Percentiles rank a stretch among this genome's conserved stretches.
These are phyloP conservation scores for Dynastes maya DNA, from an alignment of 2,888 invertebrate species.

Conservation along the genomic window DNA sequence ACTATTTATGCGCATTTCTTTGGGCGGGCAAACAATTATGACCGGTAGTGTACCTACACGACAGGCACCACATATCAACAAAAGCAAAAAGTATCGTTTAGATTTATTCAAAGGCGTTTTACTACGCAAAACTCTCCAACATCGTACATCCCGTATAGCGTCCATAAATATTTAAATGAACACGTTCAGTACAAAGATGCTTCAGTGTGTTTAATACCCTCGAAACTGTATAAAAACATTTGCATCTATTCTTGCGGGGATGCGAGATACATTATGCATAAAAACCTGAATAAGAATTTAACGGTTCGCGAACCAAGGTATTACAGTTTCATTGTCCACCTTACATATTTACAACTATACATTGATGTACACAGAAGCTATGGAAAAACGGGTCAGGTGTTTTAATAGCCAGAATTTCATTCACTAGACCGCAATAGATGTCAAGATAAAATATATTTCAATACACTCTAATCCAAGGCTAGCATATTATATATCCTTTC, in stretches of 20 bases:
- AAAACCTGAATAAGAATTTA: constrained; percentile 1
- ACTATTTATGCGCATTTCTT: too few species aligned
- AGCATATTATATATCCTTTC: too few species aligned
- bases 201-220: not conserved
- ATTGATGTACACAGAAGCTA: not conserved
- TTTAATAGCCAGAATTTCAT: not conserved
- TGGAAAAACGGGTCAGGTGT: not conserved
- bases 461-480: too few species aligned
- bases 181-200: not conserved
- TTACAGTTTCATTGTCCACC: not conserved
- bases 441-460: too few species aligned
- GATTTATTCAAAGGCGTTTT: too few species aligned
- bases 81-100: too few species aligned
- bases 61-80: too few species aligned
- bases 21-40: too few species aligned
- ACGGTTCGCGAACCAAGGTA: not conserved
- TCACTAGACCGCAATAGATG: not conserved
- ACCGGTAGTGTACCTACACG: too few species aligned
- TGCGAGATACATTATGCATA: constrained; percentile 25
- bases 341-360: constrained; percentile 1
- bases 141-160: too few species aligned
- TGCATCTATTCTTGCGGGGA: constrained; percentile 26
- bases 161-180: constrained; percentile 17
- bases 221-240: not conserved
- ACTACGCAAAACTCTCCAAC: too few species aligned